These are phyloP conservation scores for Galemys pyrenaicus DNA, from an alignment of 2,113 vertebrate species.

Conservation along the genomic window DNA sequence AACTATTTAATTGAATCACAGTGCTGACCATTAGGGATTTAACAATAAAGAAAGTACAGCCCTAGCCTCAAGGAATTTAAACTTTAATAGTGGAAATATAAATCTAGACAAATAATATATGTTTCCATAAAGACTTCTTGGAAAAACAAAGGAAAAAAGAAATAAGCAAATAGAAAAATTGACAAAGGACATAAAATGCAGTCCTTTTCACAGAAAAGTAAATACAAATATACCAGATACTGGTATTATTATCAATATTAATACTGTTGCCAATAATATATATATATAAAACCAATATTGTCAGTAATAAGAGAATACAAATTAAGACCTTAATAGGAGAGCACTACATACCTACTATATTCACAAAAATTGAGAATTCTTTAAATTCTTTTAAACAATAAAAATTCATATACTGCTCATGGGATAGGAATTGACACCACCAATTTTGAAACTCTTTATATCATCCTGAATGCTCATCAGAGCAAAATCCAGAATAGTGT, in stretches of 20 bases:
- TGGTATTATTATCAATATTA: neutral
- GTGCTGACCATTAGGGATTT: neutral
- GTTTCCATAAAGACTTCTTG: neutral
- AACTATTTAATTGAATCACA: neutral
- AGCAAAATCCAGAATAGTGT: neutral
- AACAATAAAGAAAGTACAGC: neutral
- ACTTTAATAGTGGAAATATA: neutral
- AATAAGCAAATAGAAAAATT: neutral
- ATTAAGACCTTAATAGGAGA: neutral
- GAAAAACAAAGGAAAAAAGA: neutral
- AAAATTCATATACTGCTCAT: neutral
- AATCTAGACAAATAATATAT: neutral
- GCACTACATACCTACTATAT: neutral
- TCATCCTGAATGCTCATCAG: neutral
- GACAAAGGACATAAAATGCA: neutral
- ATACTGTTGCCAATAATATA: too few species aligned
- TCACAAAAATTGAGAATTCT: constrained; percentile 1
- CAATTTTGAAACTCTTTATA: neutral
- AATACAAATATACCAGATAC: neutral
- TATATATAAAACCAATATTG: neutral
- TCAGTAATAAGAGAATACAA: neutral
- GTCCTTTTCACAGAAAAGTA: neutral
- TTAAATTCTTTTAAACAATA: too few species aligned
- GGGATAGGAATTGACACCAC: neutral
- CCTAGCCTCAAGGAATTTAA: neutral